Percentiles rank a stretch among this genome's conserved stretches.
Evolutionary conservation across 2,888 invertebrate species (phyloP).

Genomic region (Caradrina kadenii): DNA sequence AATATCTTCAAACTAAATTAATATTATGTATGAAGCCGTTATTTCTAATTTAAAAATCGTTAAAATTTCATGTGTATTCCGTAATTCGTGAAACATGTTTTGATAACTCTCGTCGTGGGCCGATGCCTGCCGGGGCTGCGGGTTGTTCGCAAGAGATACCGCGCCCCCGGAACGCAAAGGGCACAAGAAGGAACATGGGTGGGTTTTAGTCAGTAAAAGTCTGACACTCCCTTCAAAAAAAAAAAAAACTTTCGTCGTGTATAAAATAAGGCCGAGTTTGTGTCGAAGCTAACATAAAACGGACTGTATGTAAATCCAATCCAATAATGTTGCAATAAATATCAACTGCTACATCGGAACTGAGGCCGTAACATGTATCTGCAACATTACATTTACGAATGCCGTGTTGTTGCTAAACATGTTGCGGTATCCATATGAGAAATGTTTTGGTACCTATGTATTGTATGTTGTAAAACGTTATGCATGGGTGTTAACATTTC

Average conservation of each 20-base stretch:
- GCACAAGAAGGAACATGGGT: no score
- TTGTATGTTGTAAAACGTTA: background rate
- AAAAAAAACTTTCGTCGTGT: background rate
- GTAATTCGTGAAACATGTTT: no score
- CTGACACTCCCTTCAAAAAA: no score
- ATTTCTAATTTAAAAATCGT: no score
- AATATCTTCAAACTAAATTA: no score
- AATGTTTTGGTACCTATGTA: background rate
- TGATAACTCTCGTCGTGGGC: no score
- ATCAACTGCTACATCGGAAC: background rate
- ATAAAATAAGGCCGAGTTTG: background rate
- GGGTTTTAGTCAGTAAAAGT: no score
- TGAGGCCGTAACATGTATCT: constrained; percentile 2
- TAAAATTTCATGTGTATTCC: no score
- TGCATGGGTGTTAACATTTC: background rate
- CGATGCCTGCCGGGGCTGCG: no score
- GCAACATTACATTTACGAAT: constrained; percentile 6
- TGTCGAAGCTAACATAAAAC: constrained; percentile 15
- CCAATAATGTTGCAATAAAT: constrained; percentile 25
- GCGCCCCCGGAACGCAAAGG: no score
- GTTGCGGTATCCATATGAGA: background rate
- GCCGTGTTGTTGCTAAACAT: background rate
- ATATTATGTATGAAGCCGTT: no score
- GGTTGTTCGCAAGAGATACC: no score
- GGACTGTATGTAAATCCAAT: constrained; percentile 32